These are phyloP conservation scores for Borostomias antarcticus DNA, from an alignment of 2,797 vertebrate genomes.

Conservation along the genomic window DNA sequence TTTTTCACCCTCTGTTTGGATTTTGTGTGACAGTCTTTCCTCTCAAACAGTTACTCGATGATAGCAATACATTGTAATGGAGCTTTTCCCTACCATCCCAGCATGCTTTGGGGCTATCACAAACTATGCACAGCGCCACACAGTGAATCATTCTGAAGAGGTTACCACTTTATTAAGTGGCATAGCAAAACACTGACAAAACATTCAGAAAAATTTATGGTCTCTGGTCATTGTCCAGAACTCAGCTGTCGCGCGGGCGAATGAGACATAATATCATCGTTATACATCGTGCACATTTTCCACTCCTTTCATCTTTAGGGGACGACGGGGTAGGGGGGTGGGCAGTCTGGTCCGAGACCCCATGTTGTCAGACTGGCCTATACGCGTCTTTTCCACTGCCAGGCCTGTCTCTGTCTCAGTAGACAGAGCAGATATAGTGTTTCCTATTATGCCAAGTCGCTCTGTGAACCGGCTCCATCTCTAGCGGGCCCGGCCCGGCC, in stretches of 20 bases:
- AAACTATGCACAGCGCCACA: no score
- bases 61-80: no score
- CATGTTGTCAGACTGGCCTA: constrained; percentile 28
- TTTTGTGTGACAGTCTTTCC: constrained; percentile 7
- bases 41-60: constrained; percentile 6
- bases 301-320: constrained; percentile 1
- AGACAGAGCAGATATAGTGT: constrained; percentile 26
- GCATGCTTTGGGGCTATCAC: no score
- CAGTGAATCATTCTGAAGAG: no score
- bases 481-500: constrained; percentile 11
- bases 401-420: background rate
- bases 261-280: constrained; percentile 5
- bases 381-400: constrained; percentile 32
- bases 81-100: no score
- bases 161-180: background rate
- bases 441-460: constrained; percentile 36
- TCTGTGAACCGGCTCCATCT: constrained; percentile 23
- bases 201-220: background rate
- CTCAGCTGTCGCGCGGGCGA: background rate
- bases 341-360: constrained; percentile 12
- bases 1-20: constrained; percentile 17
- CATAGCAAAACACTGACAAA: background rate
- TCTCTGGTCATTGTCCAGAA: background rate
- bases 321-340: constrained; percentile 10
- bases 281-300: constrained; percentile 12